Base-by-base conservation (phyloP, 1,140 invertebrate genomes). In the Melanaphis sacchari region DNA sequence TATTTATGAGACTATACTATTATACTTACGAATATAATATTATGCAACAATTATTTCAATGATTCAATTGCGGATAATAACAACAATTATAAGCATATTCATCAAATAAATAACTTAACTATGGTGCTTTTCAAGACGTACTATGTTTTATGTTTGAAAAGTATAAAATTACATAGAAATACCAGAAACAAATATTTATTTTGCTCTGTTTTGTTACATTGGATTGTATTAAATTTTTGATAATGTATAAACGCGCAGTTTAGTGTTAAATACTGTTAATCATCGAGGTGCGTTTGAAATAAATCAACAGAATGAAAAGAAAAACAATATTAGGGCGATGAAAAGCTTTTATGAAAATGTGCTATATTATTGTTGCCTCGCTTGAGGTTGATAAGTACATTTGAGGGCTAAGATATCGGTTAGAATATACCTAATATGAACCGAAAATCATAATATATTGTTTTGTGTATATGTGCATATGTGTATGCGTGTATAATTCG, bases 321-420 rank as follows among this genome's bases (percentile, higher is more conserved):
- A 52, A 52, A 52, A 52, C 49, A 4, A 36, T n/a, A 76, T 21
- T 76, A 18, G 4, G 5, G 11, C 5, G 15, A n/a, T 2, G 2
- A n/a, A 6, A 4, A 1, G n/a, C 3, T n/a, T 76, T 18, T 18
- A n/a, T 1, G 4, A 18, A 6, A n/a, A n/a, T 0, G n/a, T n/a
- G n/a, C 59, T n/a, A n/a, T 66, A 18, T 18, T 66, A 66, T 66
- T 66, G 15, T n/a, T 66, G 31, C 0, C 54, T 31, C 11, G 9
- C 31, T n/a, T 5, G 4, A 3, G 31, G 0, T 18, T 0, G 59
- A 5, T 76, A n/a, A 18, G n/a, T 76, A 76, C 1, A 18, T 76
- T n/a, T n/a, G 18, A 18, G n/a, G 5, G n/a, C 11, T n/a, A 31
- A 31, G 9, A 9, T 31, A 31, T 31, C 26, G 7, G 54, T 59